These are phyloP conservation scores for Sesia apiformis DNA, from an alignment of 2,888 invertebrate genomes.

Conservation along the genomic window DNA sequence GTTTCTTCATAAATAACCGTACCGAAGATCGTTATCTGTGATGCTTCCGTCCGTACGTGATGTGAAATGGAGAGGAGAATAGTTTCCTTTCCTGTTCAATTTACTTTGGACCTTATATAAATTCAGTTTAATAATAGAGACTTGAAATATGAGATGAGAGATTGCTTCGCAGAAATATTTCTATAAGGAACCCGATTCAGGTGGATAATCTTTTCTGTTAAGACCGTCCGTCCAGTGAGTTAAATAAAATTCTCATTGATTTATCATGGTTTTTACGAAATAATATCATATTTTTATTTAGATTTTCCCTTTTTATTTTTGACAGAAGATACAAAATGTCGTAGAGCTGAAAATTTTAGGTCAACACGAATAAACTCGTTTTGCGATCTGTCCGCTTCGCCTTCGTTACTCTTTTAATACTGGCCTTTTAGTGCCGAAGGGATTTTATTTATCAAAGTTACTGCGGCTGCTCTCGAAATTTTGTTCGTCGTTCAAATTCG, in stretches of 20 bases:
- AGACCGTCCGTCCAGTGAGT: too few species aligned
- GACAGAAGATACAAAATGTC: too few species aligned
- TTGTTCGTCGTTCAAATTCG: too few species aligned
- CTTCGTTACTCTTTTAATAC: not conserved
- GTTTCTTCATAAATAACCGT: slow-evolving; percentile 21
- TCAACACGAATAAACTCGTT: not conserved
- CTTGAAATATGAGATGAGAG: too few species aligned
- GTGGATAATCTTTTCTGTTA: too few species aligned
- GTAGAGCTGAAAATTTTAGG: not conserved
- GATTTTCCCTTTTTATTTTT: too few species aligned
- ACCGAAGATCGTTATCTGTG: slow-evolving; percentile 25
- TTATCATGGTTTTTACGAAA: too few species aligned
- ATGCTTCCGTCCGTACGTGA: slow-evolving; percentile 32
- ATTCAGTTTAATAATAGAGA: not conserved
- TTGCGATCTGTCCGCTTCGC: not conserved
- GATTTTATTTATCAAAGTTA: not conserved
- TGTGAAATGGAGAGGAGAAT: slow-evolving; percentile 30
- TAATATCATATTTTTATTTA: too few species aligned
- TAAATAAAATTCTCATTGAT: too few species aligned
- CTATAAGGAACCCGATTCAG: too few species aligned
- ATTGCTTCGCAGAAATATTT: too few species aligned
- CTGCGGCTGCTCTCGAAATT: not conserved
- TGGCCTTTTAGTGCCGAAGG: not conserved
- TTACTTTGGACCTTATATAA: slow-evolving; percentile 23
- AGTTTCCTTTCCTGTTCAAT: slow-evolving; percentile 33